Percentiles rank a stretch among this genome's conserved stretches.
These are phyloP conservation scores for Riparia riparia DNA, from an alignment of 2,113 vertebrate genomes.

Conservation along the genomic window DNA sequence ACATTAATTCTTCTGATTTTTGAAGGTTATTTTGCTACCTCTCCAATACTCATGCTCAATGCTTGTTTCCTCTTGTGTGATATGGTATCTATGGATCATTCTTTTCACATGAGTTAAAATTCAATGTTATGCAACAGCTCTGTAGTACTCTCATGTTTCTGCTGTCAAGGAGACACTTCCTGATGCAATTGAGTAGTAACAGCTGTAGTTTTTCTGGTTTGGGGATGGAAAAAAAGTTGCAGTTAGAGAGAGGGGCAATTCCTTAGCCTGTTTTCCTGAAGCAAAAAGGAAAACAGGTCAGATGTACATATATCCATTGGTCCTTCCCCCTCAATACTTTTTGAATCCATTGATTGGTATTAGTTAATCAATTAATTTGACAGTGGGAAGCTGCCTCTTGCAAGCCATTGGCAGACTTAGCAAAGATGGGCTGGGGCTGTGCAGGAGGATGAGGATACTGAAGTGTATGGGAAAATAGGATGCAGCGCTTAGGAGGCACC, in stretches of 20 bases:
- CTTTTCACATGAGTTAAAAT: neutral
- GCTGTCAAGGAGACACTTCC: neutral
- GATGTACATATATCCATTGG: neutral
- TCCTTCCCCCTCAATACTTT: neutral
- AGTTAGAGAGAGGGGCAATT: neutral
- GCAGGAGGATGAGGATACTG: neutral
- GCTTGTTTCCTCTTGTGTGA: neutral
- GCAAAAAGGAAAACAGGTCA: neutral
- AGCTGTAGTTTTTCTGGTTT: neutral
- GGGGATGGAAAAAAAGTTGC: neutral
- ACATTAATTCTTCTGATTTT: neutral
- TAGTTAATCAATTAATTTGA: neutral
- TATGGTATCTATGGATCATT: neutral
- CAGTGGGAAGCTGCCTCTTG: neutral
- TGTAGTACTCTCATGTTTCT: neutral
- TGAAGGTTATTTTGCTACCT: neutral
- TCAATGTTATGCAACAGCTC: neutral
- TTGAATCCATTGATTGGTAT: neutral
- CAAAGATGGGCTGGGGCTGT: neutral
- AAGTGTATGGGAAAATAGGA: neutral
- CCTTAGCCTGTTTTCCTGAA: neutral
- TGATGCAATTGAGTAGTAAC: neutral
- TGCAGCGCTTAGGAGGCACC: neutral
- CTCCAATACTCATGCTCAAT: fast-evolving
- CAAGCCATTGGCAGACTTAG: neutral